Conservation (phyloP, 2,113 vertebrate species). For the Myxocyprinus asiaticus region DNA sequence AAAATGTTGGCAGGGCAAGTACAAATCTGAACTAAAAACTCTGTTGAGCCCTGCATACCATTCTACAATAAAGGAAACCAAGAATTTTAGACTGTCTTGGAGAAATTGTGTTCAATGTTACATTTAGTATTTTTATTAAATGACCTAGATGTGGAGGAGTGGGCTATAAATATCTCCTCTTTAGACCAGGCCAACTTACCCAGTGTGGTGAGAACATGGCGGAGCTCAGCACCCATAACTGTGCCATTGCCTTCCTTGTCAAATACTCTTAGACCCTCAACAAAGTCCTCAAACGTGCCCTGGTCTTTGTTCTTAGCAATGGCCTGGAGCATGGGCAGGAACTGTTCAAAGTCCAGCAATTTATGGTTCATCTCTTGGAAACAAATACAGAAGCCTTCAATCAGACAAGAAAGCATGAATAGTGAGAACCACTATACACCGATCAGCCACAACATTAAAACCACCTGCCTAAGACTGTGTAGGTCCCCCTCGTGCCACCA, state of each 20-base stretch:
- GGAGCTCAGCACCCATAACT: constrained; percentile 93
- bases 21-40: no score
- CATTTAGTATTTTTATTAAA: neutral
- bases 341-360: constrained; percentile 91
- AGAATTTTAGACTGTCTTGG: neutral
- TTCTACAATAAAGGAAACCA: no score
- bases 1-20: no score
- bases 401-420: neutral
- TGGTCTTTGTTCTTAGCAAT: constrained; percentile 97
- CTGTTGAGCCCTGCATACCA: no score
- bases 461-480: no score
- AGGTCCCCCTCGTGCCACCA: no score
- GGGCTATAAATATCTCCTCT: constrained; percentile 29
- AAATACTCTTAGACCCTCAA: constrained; percentile 91
- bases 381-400: neutral
- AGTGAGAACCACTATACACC: no score
- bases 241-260: constrained; percentile 97
- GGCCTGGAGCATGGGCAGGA: constrained; percentile 94
- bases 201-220: constrained; percentile 91
- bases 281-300: constrained; percentile 91
- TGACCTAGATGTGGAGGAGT: neutral
- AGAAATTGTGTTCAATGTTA: neutral
- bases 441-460: no score
- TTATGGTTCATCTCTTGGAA: constrained; percentile 88
- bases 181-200: constrained; percentile 67